Percentiles rank a stretch among this genome's conserved stretches.
phyloP scores from a whole-genome alignment of 2,888 invertebrate species.

The Spialia ferax region DNA sequence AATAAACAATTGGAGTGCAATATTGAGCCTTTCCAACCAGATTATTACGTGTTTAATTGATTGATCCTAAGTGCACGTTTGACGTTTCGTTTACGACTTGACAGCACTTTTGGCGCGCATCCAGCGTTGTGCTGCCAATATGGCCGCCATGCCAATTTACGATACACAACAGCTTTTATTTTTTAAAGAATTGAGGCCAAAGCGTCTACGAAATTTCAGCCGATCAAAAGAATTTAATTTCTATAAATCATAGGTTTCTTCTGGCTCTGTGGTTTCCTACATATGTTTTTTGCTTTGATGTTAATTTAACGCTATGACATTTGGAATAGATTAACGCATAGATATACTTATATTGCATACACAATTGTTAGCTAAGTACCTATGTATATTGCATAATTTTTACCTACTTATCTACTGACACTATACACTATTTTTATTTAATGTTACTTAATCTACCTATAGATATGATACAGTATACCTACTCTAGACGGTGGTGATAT shows the following conservation, averaged over 20 bases:
- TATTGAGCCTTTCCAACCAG: constrained; percentile 17
- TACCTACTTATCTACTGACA: too few species aligned
- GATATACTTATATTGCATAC: neutral
- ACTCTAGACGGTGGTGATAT: too few species aligned
- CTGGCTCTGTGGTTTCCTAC: neutral
- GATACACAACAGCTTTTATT: constrained; percentile 49
- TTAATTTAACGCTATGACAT: neutral
- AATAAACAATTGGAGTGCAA: constrained; percentile 26
- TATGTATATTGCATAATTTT: too few species aligned
- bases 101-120: constrained; percentile 53
- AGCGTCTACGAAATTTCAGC: constrained; percentile 36
- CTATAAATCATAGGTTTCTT: neutral
- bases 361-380: too few species aligned
- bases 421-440: too few species aligned
- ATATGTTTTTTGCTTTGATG: constrained; percentile 12
- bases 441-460: too few species aligned
- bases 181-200: constrained; percentile 53
- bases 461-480: too few species aligned
- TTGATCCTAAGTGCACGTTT: constrained; percentile 43
- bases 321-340: neutral
- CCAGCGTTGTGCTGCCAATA: constrained; percentile 49
- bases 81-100: constrained; percentile 47
- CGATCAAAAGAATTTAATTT: constrained; percentile 7
- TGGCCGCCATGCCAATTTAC: constrained; percentile 54
- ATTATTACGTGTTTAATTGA: constrained; percentile 46